A percentile compares a stretch with the other conserved stretches of the same genome.
phyloP scores from a whole-genome alignment of 1,140 invertebrate species.

The Thalassaphorura encarpata region DNA sequence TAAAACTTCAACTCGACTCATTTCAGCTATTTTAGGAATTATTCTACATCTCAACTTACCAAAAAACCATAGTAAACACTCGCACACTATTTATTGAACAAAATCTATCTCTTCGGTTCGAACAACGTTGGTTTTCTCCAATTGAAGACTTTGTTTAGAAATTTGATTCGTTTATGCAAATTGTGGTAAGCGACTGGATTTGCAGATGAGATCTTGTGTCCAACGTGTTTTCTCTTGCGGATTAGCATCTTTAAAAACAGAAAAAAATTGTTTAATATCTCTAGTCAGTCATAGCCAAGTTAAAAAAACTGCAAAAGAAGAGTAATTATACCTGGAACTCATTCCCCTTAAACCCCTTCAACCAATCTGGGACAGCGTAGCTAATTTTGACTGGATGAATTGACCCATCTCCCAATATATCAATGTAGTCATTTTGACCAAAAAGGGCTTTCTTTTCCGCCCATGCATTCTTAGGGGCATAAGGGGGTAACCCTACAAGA shows the following conservation, averaged over 20 bases:
- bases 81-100: too few species aligned
- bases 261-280: background rate
- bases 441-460: constrained; percentile 62
- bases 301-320: background rate
- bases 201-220: constrained; percentile 46
- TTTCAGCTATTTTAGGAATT: too few species aligned
- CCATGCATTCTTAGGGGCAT: constrained; percentile 65
- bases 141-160: too few species aligned
- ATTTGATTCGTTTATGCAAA: constrained; percentile 57
- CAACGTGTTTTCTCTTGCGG: constrained; percentile 57
- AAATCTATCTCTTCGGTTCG: too few species aligned
- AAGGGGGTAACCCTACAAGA: constrained; percentile 54
- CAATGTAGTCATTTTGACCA: constrained; percentile 95
- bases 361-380: constrained; percentile 73
- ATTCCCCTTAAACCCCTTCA: constrained; percentile 74
- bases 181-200: constrained; percentile 66
- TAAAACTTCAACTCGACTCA: too few species aligned
- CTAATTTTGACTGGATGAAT: constrained; percentile 70
- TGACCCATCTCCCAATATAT: constrained; percentile 74
- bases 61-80: too few species aligned
- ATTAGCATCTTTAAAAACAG: constrained; percentile 43
- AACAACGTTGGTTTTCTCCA: too few species aligned
- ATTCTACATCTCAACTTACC: too few species aligned
- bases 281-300: background rate
- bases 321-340: constrained; percentile 67